Evolutionary conservation across 2,113 vertebrate genomes (phyloP), one percentile per base, ranked within the genome.

Genomic region (Zosterops hypoxanthus): DNA sequence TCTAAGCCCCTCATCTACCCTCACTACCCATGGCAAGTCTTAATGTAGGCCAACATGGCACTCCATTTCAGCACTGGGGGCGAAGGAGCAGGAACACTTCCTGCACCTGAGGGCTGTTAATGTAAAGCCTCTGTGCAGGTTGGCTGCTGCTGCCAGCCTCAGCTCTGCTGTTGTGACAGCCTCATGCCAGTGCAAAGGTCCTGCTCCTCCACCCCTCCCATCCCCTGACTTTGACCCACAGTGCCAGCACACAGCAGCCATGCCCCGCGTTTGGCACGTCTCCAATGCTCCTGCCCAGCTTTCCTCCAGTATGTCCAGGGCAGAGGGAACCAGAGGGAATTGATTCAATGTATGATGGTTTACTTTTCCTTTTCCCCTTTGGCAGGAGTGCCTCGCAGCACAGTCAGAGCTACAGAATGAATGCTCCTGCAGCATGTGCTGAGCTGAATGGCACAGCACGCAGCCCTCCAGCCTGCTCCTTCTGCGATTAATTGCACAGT

Each of bases 371-470:
- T 65, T 80, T 80, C 56, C 59, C 34, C 64, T 78, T 87, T 92
- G 92, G 86, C 95, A 92, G 84, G 39, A 89, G 69, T 0, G 0
- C 72, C 68, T 57, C 5, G 0, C 3, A 0, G 64, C 83, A 56
- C 92, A 93, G 92, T 81, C 20, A 4, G 94, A 90, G 86, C 66
- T 25, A 4, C 79, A 72, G 90, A 72, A 79, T 50, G 79, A 92
- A 76, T 26, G 68, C 26, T 90, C 36, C 85, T 86, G 88, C 79
- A 88, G 92, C 92, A 36, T 80, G 82, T 24, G 4, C 76, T 41
- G 68, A 82, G 55, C 76, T 90, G 88, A 94, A 90, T 50, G 86
- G 94, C 95, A 80, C 94, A 70, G 94, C 90, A 81, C 5, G 29
- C 90, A 88, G 75, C 47, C 75, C 82, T 88, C 75, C 85, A 92